Evolutionary conservation across 2,888 invertebrate species (phyloP).

Genomic region (Mesorhabditis sp.): DNA sequence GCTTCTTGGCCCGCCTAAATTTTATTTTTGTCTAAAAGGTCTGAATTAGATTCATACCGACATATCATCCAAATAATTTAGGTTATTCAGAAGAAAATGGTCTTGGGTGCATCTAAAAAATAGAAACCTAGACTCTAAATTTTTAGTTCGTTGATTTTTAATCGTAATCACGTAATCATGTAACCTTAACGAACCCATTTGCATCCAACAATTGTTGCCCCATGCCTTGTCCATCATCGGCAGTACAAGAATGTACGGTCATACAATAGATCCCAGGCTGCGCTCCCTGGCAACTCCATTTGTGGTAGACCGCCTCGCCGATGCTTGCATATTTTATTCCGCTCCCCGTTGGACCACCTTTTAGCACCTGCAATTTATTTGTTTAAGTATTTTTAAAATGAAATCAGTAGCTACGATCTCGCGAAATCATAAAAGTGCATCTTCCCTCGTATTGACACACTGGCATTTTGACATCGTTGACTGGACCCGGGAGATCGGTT

Average conservation of each 20-base stretch:
- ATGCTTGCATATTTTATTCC: conserved; percentile 43
- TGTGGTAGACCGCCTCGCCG: conserved; percentile 48
- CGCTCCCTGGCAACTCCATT: conserved; percentile 33
- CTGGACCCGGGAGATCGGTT: conserved; percentile 34
- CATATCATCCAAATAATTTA: conserved; percentile 35
- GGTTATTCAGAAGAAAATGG: conserved; percentile 34
- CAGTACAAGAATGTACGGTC: conserved; percentile 52
- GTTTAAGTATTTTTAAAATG: too few species aligned
- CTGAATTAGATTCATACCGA: conserved; percentile 6
- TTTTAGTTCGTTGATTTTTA: not conserved
- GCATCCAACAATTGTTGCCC: conserved; percentile 47
- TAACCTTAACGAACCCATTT: conserved; percentile 40
- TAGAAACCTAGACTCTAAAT: too few species aligned
- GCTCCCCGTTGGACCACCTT: conserved; percentile 28
- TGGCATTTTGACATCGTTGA: conserved; percentile 25
- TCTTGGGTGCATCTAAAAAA: conserved; percentile 43
- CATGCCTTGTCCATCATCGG: conserved; percentile 52
- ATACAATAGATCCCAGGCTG: conserved; percentile 38
- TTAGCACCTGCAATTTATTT: conserved; percentile 26
- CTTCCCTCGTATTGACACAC: conserved; percentile 46
- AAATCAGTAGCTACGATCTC: too few species aligned
- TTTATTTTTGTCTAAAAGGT: not conserved
- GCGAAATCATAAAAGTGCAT: too few species aligned
- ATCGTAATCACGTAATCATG: not conserved
- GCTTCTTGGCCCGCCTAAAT: conserved; percentile 35